Conservation (phyloP, 2,113 vertebrate genomes). For the Thermophis baileyi region DNA sequence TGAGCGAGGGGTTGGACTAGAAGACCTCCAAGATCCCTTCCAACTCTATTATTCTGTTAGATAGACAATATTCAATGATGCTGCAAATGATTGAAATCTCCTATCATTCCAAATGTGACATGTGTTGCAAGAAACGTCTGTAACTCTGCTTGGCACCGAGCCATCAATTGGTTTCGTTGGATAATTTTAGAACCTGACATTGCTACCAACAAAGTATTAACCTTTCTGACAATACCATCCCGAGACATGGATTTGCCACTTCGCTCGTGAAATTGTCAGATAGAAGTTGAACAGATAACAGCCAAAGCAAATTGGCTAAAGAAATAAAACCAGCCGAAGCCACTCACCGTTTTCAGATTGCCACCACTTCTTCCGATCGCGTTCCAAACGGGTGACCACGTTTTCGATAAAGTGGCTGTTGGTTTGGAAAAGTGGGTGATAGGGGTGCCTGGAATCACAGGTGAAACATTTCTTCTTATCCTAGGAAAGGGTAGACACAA, state of each 20-base stretch:
- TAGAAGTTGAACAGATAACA: neutral
- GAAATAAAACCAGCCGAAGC: conserved; percentile 11
- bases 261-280: neutral
- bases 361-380: conserved; percentile 83
- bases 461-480: conserved; percentile 82
- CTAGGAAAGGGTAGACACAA: conserved; percentile 59
- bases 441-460: conserved; percentile 81
- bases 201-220: neutral
- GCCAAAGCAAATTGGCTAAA: neutral
- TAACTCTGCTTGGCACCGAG: conserved; percentile 1
- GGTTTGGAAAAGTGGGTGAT: conserved; percentile 67
- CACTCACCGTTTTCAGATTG: conserved; percentile 85
- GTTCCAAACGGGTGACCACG: conserved; percentile 78
- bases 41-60: neutral
- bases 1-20: too few relatives aligned
- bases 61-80: neutral
- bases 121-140: neutral
- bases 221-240: neutral
- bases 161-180: neutral
- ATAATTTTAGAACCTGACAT: neutral
- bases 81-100: neutral
- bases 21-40: too few relatives aligned
- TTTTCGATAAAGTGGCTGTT: conserved; percentile 84
- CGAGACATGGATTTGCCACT: neutral
- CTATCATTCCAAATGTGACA: neutral